A percentile compares a stretch with the other conserved stretches of the same genome.
Conservation (phyloP, 1,140 invertebrate species). For the Augochlora pura region DNA sequence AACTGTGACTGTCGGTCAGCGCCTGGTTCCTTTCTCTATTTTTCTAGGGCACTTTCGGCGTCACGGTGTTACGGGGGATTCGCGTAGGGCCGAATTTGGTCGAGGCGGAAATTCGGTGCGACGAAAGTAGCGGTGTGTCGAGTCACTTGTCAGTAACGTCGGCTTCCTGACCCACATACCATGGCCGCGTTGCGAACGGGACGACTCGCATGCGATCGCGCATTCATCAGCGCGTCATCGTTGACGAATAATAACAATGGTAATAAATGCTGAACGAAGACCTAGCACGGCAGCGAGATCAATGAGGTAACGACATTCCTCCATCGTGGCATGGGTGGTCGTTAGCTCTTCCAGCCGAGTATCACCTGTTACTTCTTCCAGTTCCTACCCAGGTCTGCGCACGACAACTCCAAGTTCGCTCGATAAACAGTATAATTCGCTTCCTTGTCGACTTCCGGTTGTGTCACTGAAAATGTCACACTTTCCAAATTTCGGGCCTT, state of each 20-base stretch:
- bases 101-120: slow-evolving; percentile 69
- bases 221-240: slow-evolving; percentile 13
- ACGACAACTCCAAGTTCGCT: too few species aligned
- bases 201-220: slow-evolving; percentile 24
- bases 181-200: slow-evolving; percentile 63
- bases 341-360: too few species aligned
- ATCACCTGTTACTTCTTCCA: too few species aligned
- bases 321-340: too few species aligned
- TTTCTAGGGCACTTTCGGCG: slow-evolving; percentile 27
- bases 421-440: too few species aligned
- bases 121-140: slow-evolving; percentile 69
- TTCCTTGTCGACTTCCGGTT: too few species aligned
- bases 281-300: too few species aligned
- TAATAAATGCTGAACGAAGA: too few species aligned
- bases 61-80: not conserved
- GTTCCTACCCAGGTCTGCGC: too few species aligned
- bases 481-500: not conserved
- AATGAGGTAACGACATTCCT: too few species aligned
- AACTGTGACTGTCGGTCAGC: slow-evolving; percentile 17
- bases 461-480: too few species aligned
- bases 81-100: slow-evolving; percentile 64
- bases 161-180: slow-evolving; percentile 77
- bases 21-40: not conserved
- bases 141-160: slow-evolving; percentile 72
- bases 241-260: not conserved